phyloP scores from a whole-genome alignment of 1,140 invertebrate species.

The Apolygus lucorum region DNA sequence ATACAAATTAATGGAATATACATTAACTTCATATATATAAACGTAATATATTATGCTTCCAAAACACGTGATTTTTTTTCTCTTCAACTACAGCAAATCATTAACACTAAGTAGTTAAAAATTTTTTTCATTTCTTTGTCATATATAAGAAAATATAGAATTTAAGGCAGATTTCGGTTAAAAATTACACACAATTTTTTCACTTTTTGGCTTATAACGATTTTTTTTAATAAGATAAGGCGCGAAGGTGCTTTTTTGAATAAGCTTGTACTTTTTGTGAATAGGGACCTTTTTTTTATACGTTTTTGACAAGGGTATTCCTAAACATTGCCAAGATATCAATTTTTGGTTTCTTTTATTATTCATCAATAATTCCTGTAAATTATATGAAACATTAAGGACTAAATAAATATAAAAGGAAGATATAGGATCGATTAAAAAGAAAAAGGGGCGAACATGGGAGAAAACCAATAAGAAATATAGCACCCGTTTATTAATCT shows the following conservation, averaged over 20 bases:
- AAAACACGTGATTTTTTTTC: slow-evolving; percentile 34
- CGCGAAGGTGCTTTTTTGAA: slow-evolving; percentile 58
- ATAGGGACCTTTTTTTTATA: slow-evolving; percentile 33
- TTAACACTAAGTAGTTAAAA: slow-evolving; percentile 35
- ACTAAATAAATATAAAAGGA: neutral
- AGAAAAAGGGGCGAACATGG: slow-evolving; percentile 10
- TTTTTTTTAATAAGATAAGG: slow-evolving; percentile 53
- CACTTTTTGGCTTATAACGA: slow-evolving; percentile 39
- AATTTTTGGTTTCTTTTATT: neutral
- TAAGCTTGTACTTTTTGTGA: slow-evolving; percentile 64
- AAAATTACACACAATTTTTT: slow-evolving; percentile 51
- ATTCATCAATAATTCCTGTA: slow-evolving; percentile 19
- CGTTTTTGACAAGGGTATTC: slow-evolving; percentile 34
- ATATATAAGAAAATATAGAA: slow-evolving; percentile 49
- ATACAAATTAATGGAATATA: slow-evolving; percentile 30
- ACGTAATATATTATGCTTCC: slow-evolving; percentile 35
- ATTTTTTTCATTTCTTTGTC: slow-evolving; percentile 39
- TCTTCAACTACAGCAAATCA: slow-evolving; percentile 32
- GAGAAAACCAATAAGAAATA: slow-evolving; percentile 9
- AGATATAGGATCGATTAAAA: slow-evolving; percentile 12
- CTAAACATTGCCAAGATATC: slow-evolving; percentile 34
- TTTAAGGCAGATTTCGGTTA: slow-evolving; percentile 57
- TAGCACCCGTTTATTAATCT: slow-evolving; percentile 20
- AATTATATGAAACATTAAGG: slow-evolving; percentile 4
- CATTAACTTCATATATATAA: slow-evolving; percentile 36